A percentile compares a stretch with the other conserved stretches of the same genome.
phyloP scores from a whole-genome alignment of 2,888 invertebrate species.

The Calliopum simillimum region DNA sequence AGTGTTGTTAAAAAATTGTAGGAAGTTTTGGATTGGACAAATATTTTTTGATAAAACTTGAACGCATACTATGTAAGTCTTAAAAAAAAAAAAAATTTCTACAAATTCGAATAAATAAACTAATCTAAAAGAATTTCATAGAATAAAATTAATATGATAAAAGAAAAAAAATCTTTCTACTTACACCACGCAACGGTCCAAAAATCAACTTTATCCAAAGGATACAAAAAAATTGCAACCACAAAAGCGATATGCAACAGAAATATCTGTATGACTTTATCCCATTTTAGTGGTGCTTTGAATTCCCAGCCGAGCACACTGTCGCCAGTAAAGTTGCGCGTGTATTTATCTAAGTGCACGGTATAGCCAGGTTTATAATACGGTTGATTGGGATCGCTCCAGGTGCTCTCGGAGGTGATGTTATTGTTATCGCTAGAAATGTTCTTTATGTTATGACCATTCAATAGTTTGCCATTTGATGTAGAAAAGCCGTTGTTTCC shows the following conservation, averaged over 20 bases:
- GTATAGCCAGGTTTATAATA: not conserved
- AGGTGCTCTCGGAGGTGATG: not conserved
- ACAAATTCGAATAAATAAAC: too few relatives aligned
- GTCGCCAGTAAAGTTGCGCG: slow-evolving; percentile 59
- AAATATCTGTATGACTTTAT: slow-evolving; percentile 71
- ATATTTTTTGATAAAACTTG: too few relatives aligned
- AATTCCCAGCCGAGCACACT: slow-evolving; percentile 67
- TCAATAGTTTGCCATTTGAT: slow-evolving; percentile 36
- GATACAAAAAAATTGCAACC: slow-evolving; percentile 63
- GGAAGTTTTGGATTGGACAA: too few relatives aligned
- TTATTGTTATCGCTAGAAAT: slow-evolving; percentile 18
- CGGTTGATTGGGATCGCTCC: slow-evolving; percentile 33
- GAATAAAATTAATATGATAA: too few relatives aligned
- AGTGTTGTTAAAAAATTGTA: too few relatives aligned
- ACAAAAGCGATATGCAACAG: slow-evolving; percentile 69
- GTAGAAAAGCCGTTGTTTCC: slow-evolving; percentile 40
- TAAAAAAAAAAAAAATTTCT: too few relatives aligned
- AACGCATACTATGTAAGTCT: too few relatives aligned
- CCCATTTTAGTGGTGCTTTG: slow-evolving; percentile 75
- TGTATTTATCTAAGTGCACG: slow-evolving; percentile 58
- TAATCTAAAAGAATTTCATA: too few relatives aligned
- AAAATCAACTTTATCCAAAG: slow-evolving; percentile 60
- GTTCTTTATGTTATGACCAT: not conserved
- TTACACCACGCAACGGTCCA: slow-evolving; percentile 73
- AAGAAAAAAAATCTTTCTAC: slow-evolving; percentile 55